These are phyloP conservation scores for Sarotherodon lohbergeri DNA, from an alignment of 2,113 vertebrate genomes.

Conservation along the genomic window DNA sequence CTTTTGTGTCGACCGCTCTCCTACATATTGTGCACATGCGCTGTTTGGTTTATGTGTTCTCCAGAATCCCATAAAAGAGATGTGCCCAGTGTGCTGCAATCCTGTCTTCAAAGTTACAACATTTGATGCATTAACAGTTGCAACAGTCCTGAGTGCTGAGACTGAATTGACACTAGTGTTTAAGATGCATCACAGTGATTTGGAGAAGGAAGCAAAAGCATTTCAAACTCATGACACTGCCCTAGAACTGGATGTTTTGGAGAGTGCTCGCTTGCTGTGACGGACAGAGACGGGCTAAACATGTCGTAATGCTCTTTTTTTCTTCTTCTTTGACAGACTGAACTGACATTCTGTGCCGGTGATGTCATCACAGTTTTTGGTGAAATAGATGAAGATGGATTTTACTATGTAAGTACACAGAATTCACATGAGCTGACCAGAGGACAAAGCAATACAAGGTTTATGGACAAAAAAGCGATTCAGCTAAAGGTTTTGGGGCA, in stretches of 20 bases:
- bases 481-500: background rate
- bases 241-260: conserved; percentile 25
- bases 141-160: conserved; percentile 24
- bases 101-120: conserved; percentile 52
- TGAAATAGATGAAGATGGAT: conserved; percentile 97
- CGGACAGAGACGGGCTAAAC: background rate
- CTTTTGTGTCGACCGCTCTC: conserved; percentile 43
- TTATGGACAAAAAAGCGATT: background rate
- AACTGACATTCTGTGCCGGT: conserved; percentile 94
- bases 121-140: conserved; percentile 51
- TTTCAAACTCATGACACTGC: conserved; percentile 44
- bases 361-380: conserved; percentile 93
- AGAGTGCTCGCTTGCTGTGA: background rate
- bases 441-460: background rate
- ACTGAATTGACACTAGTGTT: conserved; percentile 36
- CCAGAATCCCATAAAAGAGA: conserved; percentile 10
- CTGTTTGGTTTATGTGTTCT: conserved; percentile 52
- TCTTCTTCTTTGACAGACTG: conserved; percentile 73
- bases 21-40: conserved; percentile 17
- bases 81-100: conserved; percentile 35
- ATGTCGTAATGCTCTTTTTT: background rate
- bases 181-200: conserved; percentile 60
- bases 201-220: conserved; percentile 54
- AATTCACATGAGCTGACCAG: no score
- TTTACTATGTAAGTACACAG: conserved; percentile 89